Base-by-base conservation (phyloP, 92 coral and sea anemone genomes). In the Parazoanthus atlanticus region DNA sequence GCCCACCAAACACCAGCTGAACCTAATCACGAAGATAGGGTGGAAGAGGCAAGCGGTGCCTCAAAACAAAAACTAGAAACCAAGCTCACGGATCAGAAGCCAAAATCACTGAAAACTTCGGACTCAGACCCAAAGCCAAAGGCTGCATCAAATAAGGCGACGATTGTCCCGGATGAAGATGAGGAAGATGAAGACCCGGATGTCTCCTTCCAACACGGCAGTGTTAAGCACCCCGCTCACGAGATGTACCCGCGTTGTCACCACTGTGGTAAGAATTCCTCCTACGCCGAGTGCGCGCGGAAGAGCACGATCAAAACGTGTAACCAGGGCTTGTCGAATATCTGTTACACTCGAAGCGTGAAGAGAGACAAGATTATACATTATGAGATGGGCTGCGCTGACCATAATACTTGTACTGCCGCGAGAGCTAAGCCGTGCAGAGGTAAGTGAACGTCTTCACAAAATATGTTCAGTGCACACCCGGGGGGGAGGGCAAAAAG, bases 351-450 rank as follows among this genome's bases (percentile, higher is more conserved):
- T 8, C 93, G 91, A 83, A 97, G 99, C 82, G 90, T 88, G 21
- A 93, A 91, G 89, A 90, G 97, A 71, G 93, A 86, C 64, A 88
- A 90, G 12, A 85, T 93, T 30, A 88, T 93, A 56, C 98, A 93
- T 64, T 97, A 97, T 84, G 94, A 95, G 89, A 97, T 97, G 99
- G 99, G 99, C 29, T 97, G 99, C 80, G 96, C 99, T 65, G 93
- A 94, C 40, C 99, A 97, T 58, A 87, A 38, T 36, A 81, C 88
- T 83, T 97, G 99, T 80, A 91, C 90, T 41, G 89, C 88, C 38
- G 99, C 99, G 1, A 88, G 96, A 36, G 98, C 99, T 16, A 89
- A 83, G 61, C 98, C 99, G 8, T 97, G 99, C 78, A 93, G 90
- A 94, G 91, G 99, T 97, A 86, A 82, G 94, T 26, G 15, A 40